Base-by-base conservation (phyloP, 2,797 vertebrate species). In the Triplophysa yarkandensis region DNA sequence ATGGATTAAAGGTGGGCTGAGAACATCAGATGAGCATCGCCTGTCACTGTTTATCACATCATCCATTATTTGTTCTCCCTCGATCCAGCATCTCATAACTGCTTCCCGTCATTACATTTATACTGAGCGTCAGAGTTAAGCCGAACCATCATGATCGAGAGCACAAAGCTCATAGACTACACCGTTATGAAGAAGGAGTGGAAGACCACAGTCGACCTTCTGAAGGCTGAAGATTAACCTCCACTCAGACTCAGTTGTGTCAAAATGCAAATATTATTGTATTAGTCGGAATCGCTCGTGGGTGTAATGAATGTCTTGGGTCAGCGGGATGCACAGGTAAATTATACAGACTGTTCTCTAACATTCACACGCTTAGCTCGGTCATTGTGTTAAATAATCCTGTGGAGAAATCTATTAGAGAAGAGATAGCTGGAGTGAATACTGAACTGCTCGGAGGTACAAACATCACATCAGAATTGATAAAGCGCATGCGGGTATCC, bases 361-460 rank as follows among this genome's bases (percentile, higher is more conserved):
- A 65, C 14, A 43, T 65, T 57, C 13, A 64, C 30, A 25, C 25
- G 17, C 46, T 16, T 60, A 14, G 17, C 43, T 21, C 23, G 68
- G 19, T 70, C 19, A 34, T 60, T 6, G 54, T 57, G 54, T 57
- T 14, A 30, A 30, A 16, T 57, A 30, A 30, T 57, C 2, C 10
- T 6, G 19, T 21, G 5, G 21, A 61, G 28, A 10, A 50, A 19
- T 94, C 95, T 0, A 96, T 90, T 19, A 96, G 90, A 0, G 95
- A 94, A 13, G 94, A 95, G 80, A 97, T 92, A 71, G 94, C 92
- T 0, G 95, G 97, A 36, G 95, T 95, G 77, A 96, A 96, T 76
- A 97, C 93, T 1, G 94, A 96, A 77, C 94, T 96, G 84, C 95
- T 6, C 41, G 4, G 41, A 5, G 6, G 1, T 17, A 39, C 10